phyloP scores from a whole-genome alignment of 2,797 vertebrate genomes.

The Megaceryle alcyon region DNA sequence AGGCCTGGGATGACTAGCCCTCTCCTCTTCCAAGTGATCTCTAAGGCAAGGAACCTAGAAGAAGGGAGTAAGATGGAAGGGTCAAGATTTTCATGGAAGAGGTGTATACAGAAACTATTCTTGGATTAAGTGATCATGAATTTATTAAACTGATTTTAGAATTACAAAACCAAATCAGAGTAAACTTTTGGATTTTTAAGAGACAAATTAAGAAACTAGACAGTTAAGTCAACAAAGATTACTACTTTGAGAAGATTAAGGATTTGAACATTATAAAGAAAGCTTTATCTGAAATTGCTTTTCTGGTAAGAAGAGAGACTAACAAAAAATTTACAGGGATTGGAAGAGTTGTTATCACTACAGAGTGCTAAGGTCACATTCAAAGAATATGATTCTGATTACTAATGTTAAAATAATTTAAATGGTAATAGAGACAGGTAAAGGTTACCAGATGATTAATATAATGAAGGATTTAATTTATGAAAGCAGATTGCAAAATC shows the following conservation, averaged over 20 bases:
- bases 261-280: not conserved
- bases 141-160: not conserved
- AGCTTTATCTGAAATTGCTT: not conserved
- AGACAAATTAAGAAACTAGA: not conserved
- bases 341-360: not conserved
- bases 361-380: not conserved
- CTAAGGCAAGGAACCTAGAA: not conserved
- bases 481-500: not conserved
- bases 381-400: not conserved
- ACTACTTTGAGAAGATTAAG: not conserved
- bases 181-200: not conserved
- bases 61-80: not conserved
- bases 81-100: not conserved
- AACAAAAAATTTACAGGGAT: not conserved
- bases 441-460: not conserved
- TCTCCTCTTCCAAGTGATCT: not conserved
- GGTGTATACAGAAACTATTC: not conserved
- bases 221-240: not conserved
- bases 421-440: not conserved
- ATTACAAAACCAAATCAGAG: not conserved
- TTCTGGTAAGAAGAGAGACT: not conserved
- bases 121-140: rapidly evolving
- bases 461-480: not conserved
- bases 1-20: not conserved
- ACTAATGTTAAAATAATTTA: not conserved